phyloP scores from a whole-genome alignment of 2,113 vertebrate genomes.

The Maccullochella peelii region DNA sequence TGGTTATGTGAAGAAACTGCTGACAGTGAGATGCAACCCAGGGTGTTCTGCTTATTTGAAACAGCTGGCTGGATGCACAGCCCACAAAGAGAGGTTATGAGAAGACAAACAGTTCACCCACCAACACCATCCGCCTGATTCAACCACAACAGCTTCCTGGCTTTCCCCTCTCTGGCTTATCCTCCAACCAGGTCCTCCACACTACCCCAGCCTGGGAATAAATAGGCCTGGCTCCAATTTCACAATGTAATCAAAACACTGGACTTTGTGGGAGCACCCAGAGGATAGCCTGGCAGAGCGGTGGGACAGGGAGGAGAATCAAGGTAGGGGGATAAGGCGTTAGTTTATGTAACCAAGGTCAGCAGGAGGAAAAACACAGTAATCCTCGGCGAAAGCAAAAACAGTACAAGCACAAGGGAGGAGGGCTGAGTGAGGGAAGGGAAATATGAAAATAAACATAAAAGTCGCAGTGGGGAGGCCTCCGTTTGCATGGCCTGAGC shows the following conservation, averaged over 20 bases:
- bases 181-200: slow-evolving; percentile 26
- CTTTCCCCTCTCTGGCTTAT: slow-evolving; percentile 15
- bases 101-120: slow-evolving; percentile 46
- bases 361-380: slow-evolving; percentile 61
- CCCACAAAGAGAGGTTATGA: slow-evolving; percentile 42
- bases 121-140: slow-evolving; percentile 37
- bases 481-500: slow-evolving; percentile 37
- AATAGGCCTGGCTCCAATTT: slow-evolving; percentile 64
- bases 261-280: slow-evolving; percentile 57
- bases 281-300: slow-evolving; percentile 54
- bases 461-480: slow-evolving; percentile 58
- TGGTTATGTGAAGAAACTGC: slow-evolving; percentile 13
- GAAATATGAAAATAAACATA: slow-evolving; percentile 76
- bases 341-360: slow-evolving; percentile 77
- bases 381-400: slow-evolving; percentile 47
- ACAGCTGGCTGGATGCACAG: slow-evolving; percentile 33
- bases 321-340: slow-evolving; percentile 36
- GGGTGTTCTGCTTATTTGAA: slow-evolving; percentile 27
- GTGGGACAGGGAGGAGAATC: slow-evolving; percentile 48
- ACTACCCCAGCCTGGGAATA: slow-evolving; percentile 63
- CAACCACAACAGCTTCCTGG: slow-evolving; percentile 57
- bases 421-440: slow-evolving; percentile 37
- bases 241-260: slow-evolving; percentile 76
- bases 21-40: slow-evolving; percentile 29
- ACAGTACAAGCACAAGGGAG: slow-evolving; percentile 34